A percentile compares a stretch with the other conserved stretches of the same genome.
Conservation (phyloP, 2,888 invertebrate species). For the Adelphocoris suturalis region DNA sequence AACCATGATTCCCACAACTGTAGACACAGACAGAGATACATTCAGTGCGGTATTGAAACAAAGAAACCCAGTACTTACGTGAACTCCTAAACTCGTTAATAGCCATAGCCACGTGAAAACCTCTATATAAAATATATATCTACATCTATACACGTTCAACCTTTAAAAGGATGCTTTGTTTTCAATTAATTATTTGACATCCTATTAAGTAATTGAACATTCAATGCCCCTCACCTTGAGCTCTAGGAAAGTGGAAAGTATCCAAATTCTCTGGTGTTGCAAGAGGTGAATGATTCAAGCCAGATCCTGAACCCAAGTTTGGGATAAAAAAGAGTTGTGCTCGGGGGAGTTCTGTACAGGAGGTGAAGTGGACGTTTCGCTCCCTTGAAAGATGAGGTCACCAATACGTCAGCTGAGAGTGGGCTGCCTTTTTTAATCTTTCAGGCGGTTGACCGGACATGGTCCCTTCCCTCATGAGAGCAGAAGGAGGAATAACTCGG, state of each 20-base stretch:
- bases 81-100: too few species aligned
- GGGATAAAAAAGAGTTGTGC: constrained; percentile 10
- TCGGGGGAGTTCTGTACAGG: background rate
- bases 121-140: too few species aligned
- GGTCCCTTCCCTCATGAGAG: constrained; percentile 39
- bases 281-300: background rate
- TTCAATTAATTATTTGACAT: too few species aligned
- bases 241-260: background rate
- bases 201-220: too few species aligned
- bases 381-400: constrained; percentile 29
- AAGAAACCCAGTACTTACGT: too few species aligned
- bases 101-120: too few species aligned
- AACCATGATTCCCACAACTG: too few species aligned
- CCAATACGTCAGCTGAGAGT: constrained; percentile 36
- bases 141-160: too few species aligned
- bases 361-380: constrained; percentile 29
- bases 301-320: background rate
- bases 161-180: too few species aligned
- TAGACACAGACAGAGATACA: too few species aligned
- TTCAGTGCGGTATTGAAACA: too few species aligned
- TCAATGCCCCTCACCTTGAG: background rate
- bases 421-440: constrained; percentile 15
- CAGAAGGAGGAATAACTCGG: constrained; percentile 28
- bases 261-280: background rate
- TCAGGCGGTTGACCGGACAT: constrained; percentile 24